These are phyloP conservation scores for Maconellicoccus hirsutus DNA, from an alignment of 1,140 invertebrate genomes.

Conservation along the genomic window DNA sequence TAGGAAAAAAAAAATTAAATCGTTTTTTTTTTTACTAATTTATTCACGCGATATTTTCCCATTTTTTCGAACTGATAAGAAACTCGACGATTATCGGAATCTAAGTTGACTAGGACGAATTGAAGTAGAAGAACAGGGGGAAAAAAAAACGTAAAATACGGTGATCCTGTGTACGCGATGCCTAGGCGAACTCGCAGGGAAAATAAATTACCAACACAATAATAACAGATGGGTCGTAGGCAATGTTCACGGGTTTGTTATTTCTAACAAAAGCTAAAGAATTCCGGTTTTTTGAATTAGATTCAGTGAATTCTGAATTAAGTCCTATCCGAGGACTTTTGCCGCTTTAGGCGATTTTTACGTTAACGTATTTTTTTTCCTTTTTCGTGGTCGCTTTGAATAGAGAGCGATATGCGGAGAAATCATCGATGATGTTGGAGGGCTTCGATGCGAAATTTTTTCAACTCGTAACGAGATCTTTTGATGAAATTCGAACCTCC, in stretches of 20 bases:
- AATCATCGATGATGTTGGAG: too few species aligned
- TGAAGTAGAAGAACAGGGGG: not conserved
- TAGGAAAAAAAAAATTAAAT: too few species aligned
- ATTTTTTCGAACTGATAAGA: not conserved
- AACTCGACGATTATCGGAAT: not conserved
- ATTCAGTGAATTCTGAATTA: not conserved
- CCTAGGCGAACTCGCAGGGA: not conserved
- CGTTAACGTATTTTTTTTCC: not conserved
- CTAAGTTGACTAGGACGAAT: not conserved
- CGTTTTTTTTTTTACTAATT: not conserved
- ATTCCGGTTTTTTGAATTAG: slow-evolving; percentile 4
- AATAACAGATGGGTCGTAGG: slow-evolving; percentile 7
- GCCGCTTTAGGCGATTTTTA: not conserved
- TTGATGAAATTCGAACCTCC: too few species aligned
- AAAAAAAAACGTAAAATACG: too few species aligned
- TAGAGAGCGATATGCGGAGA: too few species aligned
- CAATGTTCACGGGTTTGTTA: not conserved
- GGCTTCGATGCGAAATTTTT: too few species aligned
- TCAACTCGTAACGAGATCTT: too few species aligned
- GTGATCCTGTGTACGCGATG: too few species aligned
- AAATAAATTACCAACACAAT: slow-evolving; percentile 5
- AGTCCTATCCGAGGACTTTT: not conserved
- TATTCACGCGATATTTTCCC: not conserved
- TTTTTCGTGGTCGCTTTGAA: not conserved
- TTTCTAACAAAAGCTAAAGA: slow-evolving; percentile 1